These are phyloP conservation scores for Muscicapa striata DNA, from an alignment of 2,797 vertebrate genomes.

Conservation along the genomic window DNA sequence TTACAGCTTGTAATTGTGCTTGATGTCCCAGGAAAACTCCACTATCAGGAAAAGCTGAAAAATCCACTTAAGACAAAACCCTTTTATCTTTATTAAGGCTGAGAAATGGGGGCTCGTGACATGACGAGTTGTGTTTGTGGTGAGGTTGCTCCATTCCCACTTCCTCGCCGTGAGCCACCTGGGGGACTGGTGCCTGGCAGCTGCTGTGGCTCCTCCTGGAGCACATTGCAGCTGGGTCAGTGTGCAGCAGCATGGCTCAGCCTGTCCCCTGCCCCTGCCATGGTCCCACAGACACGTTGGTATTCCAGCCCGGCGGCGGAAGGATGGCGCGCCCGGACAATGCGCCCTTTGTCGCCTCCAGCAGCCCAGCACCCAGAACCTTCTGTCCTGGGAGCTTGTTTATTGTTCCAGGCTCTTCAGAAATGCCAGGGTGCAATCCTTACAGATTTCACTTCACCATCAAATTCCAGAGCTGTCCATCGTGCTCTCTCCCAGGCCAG, in stretches of 20 bases:
- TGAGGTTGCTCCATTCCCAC: background rate
- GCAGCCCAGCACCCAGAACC: background rate
- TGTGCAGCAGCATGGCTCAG: background rate
- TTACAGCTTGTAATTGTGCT: background rate
- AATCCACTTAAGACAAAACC: background rate
- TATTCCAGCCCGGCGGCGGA: background rate
- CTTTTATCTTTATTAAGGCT: background rate
- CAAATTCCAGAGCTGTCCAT: background rate
- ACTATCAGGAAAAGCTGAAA: background rate
- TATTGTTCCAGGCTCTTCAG: background rate
- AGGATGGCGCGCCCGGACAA: background rate
- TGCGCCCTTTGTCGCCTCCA: background rate
- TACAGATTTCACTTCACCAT: background rate
- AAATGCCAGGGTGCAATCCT: background rate
- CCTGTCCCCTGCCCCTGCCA: background rate
- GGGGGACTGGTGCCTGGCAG: accelerated
- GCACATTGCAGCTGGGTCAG: background rate
- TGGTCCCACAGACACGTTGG: background rate
- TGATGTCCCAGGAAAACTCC: background rate
- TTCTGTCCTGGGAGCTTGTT: slow-evolving; percentile 16
- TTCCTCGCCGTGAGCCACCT: background rate
- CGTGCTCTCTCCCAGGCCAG: accelerated
- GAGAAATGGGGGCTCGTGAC: background rate
- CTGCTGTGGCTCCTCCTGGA: accelerated
- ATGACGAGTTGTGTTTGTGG: background rate